phyloP scores from a whole-genome alignment of 1,140 invertebrate genomes.

The Polypedilum pembai region DNA sequence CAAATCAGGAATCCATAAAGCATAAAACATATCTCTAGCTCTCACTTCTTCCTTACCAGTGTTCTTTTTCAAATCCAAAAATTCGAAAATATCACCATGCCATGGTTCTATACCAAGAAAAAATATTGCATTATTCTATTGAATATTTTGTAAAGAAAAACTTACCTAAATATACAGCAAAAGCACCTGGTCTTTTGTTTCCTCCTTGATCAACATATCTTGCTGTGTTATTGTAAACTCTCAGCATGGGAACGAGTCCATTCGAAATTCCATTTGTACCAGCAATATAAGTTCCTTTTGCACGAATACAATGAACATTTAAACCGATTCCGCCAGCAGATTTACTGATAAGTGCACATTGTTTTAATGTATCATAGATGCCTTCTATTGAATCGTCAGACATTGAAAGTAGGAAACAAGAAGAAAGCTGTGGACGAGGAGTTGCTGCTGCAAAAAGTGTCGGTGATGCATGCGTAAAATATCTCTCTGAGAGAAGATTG shows the following conservation, averaged over 20 bases:
- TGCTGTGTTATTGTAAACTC: slow-evolving; percentile 94
- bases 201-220: slow-evolving; percentile 97
- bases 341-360: slow-evolving; percentile 95
- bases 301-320: slow-evolving; percentile 93
- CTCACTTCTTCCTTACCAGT: slow-evolving; percentile 88
- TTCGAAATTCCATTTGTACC: slow-evolving; percentile 94
- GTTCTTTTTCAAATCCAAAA: slow-evolving; percentile 90
- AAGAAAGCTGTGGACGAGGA: slow-evolving; percentile 83
- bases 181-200: slow-evolving; percentile 97
- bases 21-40: slow-evolving; percentile 96
- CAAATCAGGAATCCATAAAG: slow-evolving; percentile 96
- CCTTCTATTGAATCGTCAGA: slow-evolving; percentile 95
- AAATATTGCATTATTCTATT: too few relatives aligned
- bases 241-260: slow-evolving; percentile 94
- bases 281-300: slow-evolving; percentile 83
- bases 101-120: slow-evolving; percentile 68
- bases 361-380: slow-evolving; percentile 91
- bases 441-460: slow-evolving; percentile 96
- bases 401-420: slow-evolving; percentile 95
- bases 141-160: too few relatives aligned
- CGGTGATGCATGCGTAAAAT: slow-evolving; percentile 97
- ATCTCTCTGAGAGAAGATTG: slow-evolving; percentile 89
- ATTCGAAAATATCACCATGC: slow-evolving; percentile 97
- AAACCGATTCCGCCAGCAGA: slow-evolving; percentile 95
- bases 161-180: slow-evolving; percentile 79